Percentiles rank a stretch among this genome's conserved stretches.
Evolutionary conservation across 2,113 vertebrate genomes (phyloP).

Genomic region (Calidris pygmaea): DNA sequence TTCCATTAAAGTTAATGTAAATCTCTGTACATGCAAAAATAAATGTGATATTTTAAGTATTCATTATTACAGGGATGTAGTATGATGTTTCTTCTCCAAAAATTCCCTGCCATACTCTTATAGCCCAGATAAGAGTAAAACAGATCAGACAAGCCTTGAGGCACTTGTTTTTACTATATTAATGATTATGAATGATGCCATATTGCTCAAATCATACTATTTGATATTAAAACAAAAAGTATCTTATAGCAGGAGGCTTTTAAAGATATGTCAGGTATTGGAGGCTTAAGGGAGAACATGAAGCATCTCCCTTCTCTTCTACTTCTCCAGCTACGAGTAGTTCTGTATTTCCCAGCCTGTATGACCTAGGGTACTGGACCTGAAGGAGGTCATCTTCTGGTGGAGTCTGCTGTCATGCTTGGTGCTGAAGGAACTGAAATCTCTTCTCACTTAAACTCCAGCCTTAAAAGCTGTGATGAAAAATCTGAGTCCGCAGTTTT

Average conservation of each 20-base stretch:
- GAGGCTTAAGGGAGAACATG: neutral
- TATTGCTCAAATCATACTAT: neutral
- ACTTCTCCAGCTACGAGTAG: neutral
- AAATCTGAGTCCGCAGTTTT: neutral
- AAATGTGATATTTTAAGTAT: neutral
- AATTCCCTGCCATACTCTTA: neutral
- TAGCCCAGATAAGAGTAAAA: neutral
- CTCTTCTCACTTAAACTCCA: neutral
- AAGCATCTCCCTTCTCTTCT: neutral
- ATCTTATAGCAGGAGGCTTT: rapidly evolving
- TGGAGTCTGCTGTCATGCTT: neutral
- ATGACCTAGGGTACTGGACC: neutral
- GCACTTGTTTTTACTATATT: neutral
- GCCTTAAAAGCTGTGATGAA: neutral
- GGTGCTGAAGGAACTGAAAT: neutral
- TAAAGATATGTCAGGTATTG: neutral
- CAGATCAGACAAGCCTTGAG: neutral
- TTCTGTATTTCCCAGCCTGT: neutral
- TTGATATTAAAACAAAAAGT: neutral
- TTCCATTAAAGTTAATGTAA: neutral
- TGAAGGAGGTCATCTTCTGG: neutral
- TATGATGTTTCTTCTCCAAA: neutral
- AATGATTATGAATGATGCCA: neutral
- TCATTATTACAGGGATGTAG: neutral
- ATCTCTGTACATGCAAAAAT: neutral